Evolutionary conservation across 2,113 vertebrate species (phyloP).

Genomic region (Pseudorasbora parva): DNA sequence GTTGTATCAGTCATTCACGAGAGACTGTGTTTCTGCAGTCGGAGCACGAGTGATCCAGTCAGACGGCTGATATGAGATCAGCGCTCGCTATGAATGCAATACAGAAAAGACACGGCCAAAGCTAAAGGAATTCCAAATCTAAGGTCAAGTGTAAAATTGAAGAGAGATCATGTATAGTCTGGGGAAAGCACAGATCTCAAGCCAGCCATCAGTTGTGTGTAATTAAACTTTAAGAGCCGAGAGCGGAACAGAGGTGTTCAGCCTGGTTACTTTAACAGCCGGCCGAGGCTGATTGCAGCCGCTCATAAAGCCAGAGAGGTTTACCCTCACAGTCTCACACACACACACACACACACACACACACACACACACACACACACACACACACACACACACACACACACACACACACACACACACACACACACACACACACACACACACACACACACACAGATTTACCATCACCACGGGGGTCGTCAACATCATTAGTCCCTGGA

Average conservation of each 20-base stretch:
- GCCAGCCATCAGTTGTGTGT: conserved; percentile 18
- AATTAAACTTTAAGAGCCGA: conserved; percentile 35
- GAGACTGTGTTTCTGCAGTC: neutral
- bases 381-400: too few species aligned
- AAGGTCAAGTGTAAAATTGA: conserved; percentile 37
- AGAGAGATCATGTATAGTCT: conserved; percentile 30
- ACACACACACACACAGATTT: too few species aligned
- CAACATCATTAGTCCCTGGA: conserved; percentile 36
- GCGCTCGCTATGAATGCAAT: conserved; percentile 12
- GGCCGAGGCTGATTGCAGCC: neutral
- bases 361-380: too few species aligned
- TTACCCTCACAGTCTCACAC: too few species aligned
- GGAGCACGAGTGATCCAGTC: neutral
- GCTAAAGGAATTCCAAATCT: conserved; percentile 29
- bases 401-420: too few species aligned
- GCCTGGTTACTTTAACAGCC: conserved; percentile 39
- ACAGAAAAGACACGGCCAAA: neutral
- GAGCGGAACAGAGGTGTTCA: conserved; percentile 31
- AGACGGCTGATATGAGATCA: conserved; percentile 34
- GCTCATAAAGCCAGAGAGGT: conserved; percentile 40
- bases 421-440: too few species aligned
- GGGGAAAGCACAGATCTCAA: conserved; percentile 23
- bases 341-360: too few species aligned
- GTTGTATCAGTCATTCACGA: neutral
- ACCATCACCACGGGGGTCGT: conserved; percentile 29